A percentile compares a stretch with the other conserved stretches of the same genome.
These are phyloP conservation scores for Parotocinclus haroldoi DNA, from an alignment of 2,797 vertebrate species.

Conservation along the genomic window DNA sequence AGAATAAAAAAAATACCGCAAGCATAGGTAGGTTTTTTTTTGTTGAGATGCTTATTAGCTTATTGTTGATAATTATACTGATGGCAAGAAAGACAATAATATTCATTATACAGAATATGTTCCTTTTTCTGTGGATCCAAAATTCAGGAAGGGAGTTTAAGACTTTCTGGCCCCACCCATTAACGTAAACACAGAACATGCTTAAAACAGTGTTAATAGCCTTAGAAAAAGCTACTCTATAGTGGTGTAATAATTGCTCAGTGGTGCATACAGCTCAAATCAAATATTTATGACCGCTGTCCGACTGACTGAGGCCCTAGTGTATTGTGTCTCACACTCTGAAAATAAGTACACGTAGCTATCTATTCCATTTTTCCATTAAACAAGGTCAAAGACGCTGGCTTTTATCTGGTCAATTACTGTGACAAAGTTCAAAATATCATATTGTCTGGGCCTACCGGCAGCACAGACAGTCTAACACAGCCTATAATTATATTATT, in stretches of 20 bases:
- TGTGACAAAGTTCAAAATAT: neutral
- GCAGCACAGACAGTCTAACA: no score
- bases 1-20: constrained; percentile 36
- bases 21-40: constrained; percentile 10
- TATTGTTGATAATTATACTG: constrained; percentile 9
- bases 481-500: no score
- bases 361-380: constrained; percentile 10
- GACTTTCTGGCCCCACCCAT: neutral
- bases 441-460: neutral
- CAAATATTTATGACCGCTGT: constrained; percentile 52
- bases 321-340: constrained; percentile 22
- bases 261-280: constrained; percentile 44
- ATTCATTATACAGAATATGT: neutral
- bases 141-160: neutral
- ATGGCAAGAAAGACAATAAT: neutral
- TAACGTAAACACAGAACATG: neutral
- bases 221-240: constrained; percentile 26
- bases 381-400: neutral
- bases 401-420: neutral
- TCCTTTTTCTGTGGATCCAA: neutral
- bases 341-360: constrained; percentile 32
- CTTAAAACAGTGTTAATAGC: constrained; percentile 25
- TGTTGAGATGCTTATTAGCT: constrained; percentile 36
- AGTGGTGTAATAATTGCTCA: constrained; percentile 35
- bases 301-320: constrained; percentile 18